Conservation (phyloP, 1,140 invertebrate species). For the Matsumurasca onukii region DNA sequence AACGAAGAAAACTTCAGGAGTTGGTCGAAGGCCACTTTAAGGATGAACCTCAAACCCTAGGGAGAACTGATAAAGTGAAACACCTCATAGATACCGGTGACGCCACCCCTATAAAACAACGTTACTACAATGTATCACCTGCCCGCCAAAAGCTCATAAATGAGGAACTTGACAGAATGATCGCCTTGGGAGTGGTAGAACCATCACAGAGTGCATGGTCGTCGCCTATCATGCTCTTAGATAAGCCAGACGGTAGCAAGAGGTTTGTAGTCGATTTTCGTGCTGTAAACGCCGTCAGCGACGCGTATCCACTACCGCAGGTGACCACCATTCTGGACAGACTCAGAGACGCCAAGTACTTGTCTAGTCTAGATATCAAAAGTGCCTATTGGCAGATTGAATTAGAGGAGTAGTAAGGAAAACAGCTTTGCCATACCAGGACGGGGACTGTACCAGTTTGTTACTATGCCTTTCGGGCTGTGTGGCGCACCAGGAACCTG, state of each 20-base stretch:
- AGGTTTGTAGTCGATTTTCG: neutral
- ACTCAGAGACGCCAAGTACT: neutral
- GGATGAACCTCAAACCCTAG: neutral
- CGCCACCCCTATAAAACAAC: neutral
- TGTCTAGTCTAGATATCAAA: neutral
- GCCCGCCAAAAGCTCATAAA: neutral
- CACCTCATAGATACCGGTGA: neutral
- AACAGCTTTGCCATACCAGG: neutral
- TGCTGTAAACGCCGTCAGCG: neutral
- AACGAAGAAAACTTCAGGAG: neutral
- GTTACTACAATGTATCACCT: neutral
- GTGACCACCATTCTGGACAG: constrained; percentile 4
- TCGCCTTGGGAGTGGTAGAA: neutral
- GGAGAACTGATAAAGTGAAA: neutral
- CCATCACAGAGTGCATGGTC: neutral
- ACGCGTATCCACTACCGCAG: constrained; percentile 3
- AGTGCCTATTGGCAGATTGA: neutral
- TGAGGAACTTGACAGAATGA: neutral
- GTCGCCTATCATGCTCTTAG: neutral
- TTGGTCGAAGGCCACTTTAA: neutral
- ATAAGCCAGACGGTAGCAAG: neutral
- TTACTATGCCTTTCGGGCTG: neutral
- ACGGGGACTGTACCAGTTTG: neutral
- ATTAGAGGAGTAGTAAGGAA: neutral
- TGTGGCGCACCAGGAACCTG: neutral